Evolutionary conservation across 2,888 invertebrate species (phyloP).

Genomic region (Gymnocheta viridis): DNA sequence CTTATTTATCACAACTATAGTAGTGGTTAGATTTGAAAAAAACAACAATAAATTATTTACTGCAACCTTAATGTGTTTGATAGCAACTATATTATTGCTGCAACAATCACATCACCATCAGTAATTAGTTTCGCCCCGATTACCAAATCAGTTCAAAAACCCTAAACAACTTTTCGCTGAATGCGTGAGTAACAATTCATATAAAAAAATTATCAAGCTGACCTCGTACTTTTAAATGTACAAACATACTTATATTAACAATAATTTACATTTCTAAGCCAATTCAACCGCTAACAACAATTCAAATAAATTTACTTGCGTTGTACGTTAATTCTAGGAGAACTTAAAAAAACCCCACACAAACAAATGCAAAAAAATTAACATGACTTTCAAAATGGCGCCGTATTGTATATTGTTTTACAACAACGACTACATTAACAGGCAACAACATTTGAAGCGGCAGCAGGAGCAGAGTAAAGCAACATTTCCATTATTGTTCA

Average conservation of each 20-base stretch:
- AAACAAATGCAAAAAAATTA: constrained; percentile 28
- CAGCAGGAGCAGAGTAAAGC: constrained; percentile 26
- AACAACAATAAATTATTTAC: no score
- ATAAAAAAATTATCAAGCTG: no score
- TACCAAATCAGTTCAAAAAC: no score
- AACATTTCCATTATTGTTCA: constrained; percentile 64
- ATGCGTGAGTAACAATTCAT: no score
- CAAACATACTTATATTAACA: constrained; percentile 72
- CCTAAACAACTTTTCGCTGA: no score
- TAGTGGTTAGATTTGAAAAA: no score
- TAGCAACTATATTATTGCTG: no score
- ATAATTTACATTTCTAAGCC: constrained; percentile 79
- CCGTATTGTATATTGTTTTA: constrained; percentile 56
- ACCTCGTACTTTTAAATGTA: not conserved
- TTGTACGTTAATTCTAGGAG: constrained; percentile 52
- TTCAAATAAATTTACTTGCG: constrained; percentile 73
- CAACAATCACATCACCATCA: no score
- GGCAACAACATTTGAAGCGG: constrained; percentile 19
- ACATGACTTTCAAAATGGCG: constrained; percentile 71
- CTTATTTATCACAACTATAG: no score
- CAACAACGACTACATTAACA: constrained; percentile 31
- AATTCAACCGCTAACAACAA: constrained; percentile 73
- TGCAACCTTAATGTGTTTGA: no score
- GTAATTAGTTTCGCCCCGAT: no score
- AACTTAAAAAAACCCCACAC: constrained; percentile 26